Percentiles rank a stretch among this genome's conserved stretches.
These are phyloP conservation scores for Typhlomys cinereus DNA, from an alignment of 2,113 vertebrate species.

Conservation along the genomic window DNA sequence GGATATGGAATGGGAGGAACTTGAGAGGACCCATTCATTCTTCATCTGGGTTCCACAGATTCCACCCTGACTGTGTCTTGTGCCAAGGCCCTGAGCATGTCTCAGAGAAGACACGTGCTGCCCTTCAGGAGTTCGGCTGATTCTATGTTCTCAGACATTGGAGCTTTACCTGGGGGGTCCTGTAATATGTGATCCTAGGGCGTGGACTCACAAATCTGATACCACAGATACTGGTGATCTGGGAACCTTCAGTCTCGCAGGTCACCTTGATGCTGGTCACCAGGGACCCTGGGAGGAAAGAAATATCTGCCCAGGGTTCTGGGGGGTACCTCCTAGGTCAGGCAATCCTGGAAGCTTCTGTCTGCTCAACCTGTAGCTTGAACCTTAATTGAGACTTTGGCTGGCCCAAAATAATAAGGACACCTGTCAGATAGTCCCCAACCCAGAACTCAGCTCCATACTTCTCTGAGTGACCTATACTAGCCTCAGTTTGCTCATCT, in stretches of 20 bases:
- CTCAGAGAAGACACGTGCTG: neutral
- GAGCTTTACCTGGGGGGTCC: neutral
- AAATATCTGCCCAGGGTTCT: too few relatives aligned
- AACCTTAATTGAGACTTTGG: neutral
- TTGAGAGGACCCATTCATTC: neutral
- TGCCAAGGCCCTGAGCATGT: neutral
- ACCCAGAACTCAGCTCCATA: neutral
- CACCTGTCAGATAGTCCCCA: neutral
- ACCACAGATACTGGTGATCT: neutral
- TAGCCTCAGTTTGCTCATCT: conserved; percentile 14
- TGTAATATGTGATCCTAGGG: neutral
- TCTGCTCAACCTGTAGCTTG: neutral
- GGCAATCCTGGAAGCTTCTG: neutral
- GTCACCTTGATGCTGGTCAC: neutral
- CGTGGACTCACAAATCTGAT: neutral
- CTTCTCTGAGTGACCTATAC: neutral
- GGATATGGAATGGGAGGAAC: too few relatives aligned
- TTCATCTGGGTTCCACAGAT: neutral
- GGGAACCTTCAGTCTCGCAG: neutral
- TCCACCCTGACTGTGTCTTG: neutral
- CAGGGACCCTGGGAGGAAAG: neutral
- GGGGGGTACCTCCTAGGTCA: neutral
- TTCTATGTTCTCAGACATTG: neutral
- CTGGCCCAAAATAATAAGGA: neutral
- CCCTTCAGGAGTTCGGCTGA: neutral